Evolutionary conservation across 2,797 vertebrate species (phyloP).

Genomic region (Cossypha dichroa): DNA sequence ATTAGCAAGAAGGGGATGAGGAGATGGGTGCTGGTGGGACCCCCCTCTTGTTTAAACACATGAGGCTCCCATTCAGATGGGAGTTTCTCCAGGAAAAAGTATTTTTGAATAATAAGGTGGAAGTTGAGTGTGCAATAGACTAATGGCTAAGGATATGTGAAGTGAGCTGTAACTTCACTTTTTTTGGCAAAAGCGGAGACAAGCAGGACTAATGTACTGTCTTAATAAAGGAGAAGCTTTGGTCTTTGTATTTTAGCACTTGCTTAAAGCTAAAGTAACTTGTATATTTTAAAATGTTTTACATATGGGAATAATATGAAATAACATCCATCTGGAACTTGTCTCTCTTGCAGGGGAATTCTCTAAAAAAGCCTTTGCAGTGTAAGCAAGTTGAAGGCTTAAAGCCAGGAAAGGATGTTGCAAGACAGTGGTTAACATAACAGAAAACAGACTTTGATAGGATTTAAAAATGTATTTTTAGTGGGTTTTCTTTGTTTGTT

Average conservation of each 20-base stretch:
- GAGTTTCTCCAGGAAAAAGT: neutral
- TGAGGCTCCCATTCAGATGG: neutral
- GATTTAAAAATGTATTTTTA: neutral
- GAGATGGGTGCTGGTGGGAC: neutral
- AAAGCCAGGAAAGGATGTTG: neutral
- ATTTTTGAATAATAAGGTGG: neutral
- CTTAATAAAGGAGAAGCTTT: neutral
- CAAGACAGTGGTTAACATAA: neutral
- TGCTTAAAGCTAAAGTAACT: neutral
- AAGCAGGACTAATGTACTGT: neutral
- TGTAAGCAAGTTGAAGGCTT: neutral
- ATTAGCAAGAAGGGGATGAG: neutral
- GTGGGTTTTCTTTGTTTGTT: neutral
- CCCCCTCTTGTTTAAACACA: neutral
- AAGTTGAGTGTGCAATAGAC: neutral
- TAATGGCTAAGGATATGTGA: neutral
- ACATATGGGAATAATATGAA: neutral
- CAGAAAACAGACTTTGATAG: neutral
- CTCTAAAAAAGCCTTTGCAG: neutral
- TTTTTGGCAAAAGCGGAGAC: neutral
- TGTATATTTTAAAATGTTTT: neutral
- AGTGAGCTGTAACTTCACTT: neutral
- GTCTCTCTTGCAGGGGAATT: neutral
- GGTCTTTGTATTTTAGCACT: neutral
- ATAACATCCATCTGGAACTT: neutral